Evolutionary conservation across 2,888 invertebrate genomes (phyloP).

Genomic region (Litoditis marina): DNA sequence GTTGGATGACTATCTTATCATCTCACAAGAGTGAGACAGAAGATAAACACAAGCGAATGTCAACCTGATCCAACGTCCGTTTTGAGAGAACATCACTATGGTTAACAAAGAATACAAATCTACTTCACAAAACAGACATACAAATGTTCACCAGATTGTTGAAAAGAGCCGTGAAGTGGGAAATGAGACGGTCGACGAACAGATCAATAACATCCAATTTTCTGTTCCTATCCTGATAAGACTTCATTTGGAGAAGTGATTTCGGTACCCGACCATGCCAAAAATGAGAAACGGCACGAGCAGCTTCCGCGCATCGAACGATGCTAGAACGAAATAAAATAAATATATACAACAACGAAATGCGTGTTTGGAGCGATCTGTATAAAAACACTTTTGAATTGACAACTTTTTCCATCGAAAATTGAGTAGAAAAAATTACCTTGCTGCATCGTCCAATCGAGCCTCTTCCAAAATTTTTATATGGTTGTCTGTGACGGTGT

Average conservation of each 20-base stretch:
- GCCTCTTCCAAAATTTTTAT: constrained; percentile 48
- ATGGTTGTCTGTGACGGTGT: constrained; percentile 50
- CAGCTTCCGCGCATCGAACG: constrained; percentile 54
- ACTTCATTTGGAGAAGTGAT: constrained; percentile 42
- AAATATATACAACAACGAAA: neutral
- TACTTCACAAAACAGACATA: neutral
- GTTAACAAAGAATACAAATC: too few relatives aligned
- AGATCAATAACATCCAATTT: constrained; percentile 74
- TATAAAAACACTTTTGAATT: neutral
- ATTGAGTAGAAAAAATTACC: constrained; percentile 21
- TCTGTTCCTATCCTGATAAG: constrained; percentile 43
- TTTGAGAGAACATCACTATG: too few relatives aligned
- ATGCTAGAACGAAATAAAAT: constrained; percentile 42
- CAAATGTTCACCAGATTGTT: constrained; percentile 75
- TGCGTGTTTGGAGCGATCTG: neutral
- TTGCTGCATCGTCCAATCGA: constrained; percentile 54
- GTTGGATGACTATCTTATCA: too few relatives aligned
- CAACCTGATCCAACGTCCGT: too few relatives aligned
- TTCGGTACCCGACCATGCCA: constrained; percentile 39
- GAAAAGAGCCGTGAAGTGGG: constrained; percentile 89
- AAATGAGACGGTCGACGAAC: constrained; percentile 79
- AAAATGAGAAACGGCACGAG: constrained; percentile 46
- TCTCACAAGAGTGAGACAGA: too few relatives aligned
- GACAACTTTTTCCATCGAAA: neutral
- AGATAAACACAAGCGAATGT: too few relatives aligned